Conservation (phyloP, 2,888 invertebrate species). For the Brenthis hecate region DNA sequence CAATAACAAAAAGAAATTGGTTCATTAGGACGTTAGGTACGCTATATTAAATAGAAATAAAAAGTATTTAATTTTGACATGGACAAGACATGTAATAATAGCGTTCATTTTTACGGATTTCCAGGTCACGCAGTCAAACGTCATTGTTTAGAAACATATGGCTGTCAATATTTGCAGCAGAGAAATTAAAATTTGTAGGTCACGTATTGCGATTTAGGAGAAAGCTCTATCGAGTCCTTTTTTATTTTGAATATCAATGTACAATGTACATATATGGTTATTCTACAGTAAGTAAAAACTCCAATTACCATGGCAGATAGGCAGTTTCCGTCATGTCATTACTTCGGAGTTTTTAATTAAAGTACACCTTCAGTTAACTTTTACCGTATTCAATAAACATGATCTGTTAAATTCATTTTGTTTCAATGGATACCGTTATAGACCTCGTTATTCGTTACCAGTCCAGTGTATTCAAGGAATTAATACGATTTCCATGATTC, state of each 20-base stretch:
- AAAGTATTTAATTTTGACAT: conserved; percentile 42
- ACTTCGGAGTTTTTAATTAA: conserved; percentile 74
- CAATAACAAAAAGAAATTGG: background rate
- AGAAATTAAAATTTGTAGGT: conserved; percentile 65
- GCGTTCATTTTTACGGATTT: conserved; percentile 55
- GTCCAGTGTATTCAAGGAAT: conserved; percentile 58
- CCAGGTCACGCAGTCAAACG: conserved; percentile 56
- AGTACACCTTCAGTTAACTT: conserved; percentile 71
- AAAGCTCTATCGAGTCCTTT: conserved; percentile 54
- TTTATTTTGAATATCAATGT: conserved; percentile 41
- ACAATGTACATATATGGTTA: conserved; percentile 44
- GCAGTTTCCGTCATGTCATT: conserved; percentile 60
- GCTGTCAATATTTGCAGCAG: conserved; percentile 55
- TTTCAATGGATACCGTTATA: conserved; percentile 66
- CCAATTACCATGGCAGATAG: conserved; percentile 62
- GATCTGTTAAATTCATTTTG: conserved; percentile 51
- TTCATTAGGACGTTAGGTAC: conserved; percentile 3
- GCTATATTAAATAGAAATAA: conserved; percentile 26
- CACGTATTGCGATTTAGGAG: conserved; percentile 52
- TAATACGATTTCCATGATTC: conserved; percentile 46
- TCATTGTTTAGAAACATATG: conserved; percentile 51
- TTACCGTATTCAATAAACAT: conserved; percentile 62
- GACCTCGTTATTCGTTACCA: conserved; percentile 60
- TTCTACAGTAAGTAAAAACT: conserved; percentile 60
- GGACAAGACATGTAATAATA: conserved; percentile 43